Conservation (phyloP, 2,797 vertebrate species). For the Bradypodion ventrale region DNA sequence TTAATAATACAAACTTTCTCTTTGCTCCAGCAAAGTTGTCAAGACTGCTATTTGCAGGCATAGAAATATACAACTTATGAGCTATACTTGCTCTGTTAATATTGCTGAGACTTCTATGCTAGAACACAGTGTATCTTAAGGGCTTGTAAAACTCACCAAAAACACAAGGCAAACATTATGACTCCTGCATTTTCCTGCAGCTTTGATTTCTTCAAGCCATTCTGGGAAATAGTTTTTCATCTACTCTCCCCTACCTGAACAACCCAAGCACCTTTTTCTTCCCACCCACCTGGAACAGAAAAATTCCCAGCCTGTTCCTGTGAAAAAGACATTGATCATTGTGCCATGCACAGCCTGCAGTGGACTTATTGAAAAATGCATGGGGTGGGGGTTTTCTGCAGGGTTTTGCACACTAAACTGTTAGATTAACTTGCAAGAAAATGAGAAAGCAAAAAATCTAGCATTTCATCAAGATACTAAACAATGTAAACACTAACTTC, state of each 20-base stretch:
- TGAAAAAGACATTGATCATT: not conserved
- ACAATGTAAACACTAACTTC: too few species aligned
- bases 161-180: not conserved
- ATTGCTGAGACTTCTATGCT: not conserved
- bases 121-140: not conserved
- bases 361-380: too few species aligned
- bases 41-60: not conserved
- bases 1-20: not conserved
- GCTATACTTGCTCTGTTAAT: not conserved
- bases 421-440: not conserved
- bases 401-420: not conserved
- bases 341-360: not conserved
- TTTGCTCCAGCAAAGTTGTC: not conserved
- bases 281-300: not conserved
- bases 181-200: not conserved
- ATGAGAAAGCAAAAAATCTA: too few species aligned
- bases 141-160: not conserved
- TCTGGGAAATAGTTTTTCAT: not conserved
- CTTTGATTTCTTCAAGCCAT: not conserved
- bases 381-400: not conserved
- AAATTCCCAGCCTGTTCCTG: not conserved
- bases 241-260: not conserved
- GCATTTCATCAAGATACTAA: too few species aligned
- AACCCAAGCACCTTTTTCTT: not conserved
- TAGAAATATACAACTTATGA: not conserved